A percentile compares a stretch with the other conserved stretches of the same genome.
Evolutionary conservation across 2,888 invertebrate genomes (phyloP).

Genomic region (Sialis lutaria): DNA sequence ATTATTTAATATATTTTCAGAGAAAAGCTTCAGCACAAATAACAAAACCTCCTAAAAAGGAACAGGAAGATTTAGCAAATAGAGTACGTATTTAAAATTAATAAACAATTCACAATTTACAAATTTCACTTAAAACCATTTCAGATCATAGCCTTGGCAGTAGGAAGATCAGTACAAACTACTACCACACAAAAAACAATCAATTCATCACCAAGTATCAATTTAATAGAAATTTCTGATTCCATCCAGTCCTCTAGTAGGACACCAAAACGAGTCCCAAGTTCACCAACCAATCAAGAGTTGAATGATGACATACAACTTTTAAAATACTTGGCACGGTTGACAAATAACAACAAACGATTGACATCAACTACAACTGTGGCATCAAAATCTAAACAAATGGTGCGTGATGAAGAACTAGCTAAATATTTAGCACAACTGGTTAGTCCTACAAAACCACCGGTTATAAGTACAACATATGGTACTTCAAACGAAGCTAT

Average conservation of each 20-base stretch:
- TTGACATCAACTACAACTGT: background rate
- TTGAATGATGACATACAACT: too few species aligned
- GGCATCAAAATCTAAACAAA: conserved; percentile 8
- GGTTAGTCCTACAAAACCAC: conserved; percentile 14
- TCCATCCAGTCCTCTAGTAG: too few species aligned
- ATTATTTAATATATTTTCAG: background rate
- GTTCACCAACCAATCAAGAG: too few species aligned
- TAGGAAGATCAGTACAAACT: conserved; percentile 16
- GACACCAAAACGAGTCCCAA: too few species aligned
- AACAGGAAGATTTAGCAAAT: conserved; percentile 11
- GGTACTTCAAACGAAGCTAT: conserved; percentile 51
- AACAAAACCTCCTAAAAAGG: conserved; percentile 2
- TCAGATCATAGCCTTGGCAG: conserved; percentile 21
- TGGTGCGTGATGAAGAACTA: conserved; percentile 30
- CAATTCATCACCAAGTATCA: too few species aligned
- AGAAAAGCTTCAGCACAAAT: conserved; percentile 2
- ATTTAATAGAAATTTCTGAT: too few species aligned
- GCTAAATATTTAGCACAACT: conserved; percentile 12
- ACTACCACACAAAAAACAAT: conserved; percentile 9
- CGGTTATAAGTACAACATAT: conserved; percentile 20
- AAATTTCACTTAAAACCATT: background rate
- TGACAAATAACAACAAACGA: too few species aligned
- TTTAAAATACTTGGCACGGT: too few species aligned
- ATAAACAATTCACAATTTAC: background rate
- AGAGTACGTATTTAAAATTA: conserved; percentile 10